Evolutionary conservation across 2,888 invertebrate species (phyloP).

Genomic region (Drosophila mercatorum): DNA sequence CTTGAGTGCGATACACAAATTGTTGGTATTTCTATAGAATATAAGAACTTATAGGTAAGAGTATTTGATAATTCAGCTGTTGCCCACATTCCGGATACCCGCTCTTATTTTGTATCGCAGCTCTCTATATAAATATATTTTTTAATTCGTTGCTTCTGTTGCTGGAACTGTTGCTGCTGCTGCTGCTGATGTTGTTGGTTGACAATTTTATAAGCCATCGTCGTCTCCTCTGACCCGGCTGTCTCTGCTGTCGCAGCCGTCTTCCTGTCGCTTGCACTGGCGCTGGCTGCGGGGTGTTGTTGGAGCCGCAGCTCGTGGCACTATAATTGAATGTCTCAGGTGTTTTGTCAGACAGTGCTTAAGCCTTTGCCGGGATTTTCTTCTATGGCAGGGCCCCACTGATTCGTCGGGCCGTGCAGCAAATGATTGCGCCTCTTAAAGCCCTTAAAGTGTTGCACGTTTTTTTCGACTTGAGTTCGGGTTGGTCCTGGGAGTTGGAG

Average conservation of each 20-base stretch:
- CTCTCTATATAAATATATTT: slow-evolving; percentile 35
- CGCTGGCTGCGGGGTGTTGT: background rate
- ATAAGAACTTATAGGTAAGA: too few relatives aligned
- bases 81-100: background rate
- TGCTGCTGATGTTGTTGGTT: slow-evolving; percentile 45
- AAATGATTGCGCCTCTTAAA: slow-evolving; percentile 57
- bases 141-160: slow-evolving; percentile 30
- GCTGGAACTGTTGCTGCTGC: background rate
- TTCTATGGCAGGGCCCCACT: slow-evolving; percentile 21
- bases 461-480: slow-evolving; percentile 4
- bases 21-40: background rate
- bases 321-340: slow-evolving; percentile 84
- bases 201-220: slow-evolving; percentile 71
- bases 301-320: slow-evolving; percentile 53
- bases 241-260: slow-evolving; percentile 12
- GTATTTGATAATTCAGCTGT: slow-evolving; percentile 6
- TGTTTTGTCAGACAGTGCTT: slow-evolving; percentile 84
- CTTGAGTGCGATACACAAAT: background rate
- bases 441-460: slow-evolving; percentile 62
- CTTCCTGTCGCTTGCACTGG: slow-evolving; percentile 10
- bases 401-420: slow-evolving; percentile 11
- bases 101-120: slow-evolving; percentile 14
- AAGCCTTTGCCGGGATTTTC: slow-evolving; percentile 83
- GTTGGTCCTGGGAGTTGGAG: too few relatives aligned
- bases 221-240: slow-evolving; percentile 35